Percentiles rank a stretch among this genome's conserved stretches.
These are phyloP conservation scores for Chesias legatella DNA, from an alignment of 2,888 invertebrate genomes.

Conservation along the genomic window DNA sequence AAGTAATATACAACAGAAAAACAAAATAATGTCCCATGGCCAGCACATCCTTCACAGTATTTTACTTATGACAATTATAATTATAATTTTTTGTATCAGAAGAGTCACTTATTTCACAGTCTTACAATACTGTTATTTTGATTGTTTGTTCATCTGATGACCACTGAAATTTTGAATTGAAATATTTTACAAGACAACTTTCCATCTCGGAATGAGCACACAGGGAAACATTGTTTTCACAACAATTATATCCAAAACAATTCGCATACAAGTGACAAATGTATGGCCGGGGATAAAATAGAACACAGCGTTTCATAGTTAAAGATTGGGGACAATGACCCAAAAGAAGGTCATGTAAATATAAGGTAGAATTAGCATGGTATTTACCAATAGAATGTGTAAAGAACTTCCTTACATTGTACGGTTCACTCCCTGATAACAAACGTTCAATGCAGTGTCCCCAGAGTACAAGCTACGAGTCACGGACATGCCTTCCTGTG, in stretches of 20 bases:
- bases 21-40: too few relatives aligned
- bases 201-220: too few relatives aligned
- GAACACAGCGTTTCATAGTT: constrained; percentile 8
- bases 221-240: too few relatives aligned
- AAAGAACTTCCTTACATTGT: not conserved
- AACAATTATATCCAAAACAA: not conserved
- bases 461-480: constrained; percentile 4
- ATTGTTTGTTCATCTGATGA: too few relatives aligned
- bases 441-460: not conserved
- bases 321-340: constrained; percentile 53
- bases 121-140: too few relatives aligned
- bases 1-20: too few relatives aligned
- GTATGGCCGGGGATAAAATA: constrained; percentile 1
- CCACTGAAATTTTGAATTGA: too few relatives aligned
- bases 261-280: not conserved
- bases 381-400: constrained; percentile 12
- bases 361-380: constrained; percentile 30
- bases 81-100: too few relatives aligned
- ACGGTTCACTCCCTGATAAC: not conserved
- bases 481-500: constrained; percentile 9
- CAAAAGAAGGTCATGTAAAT: constrained; percentile 49
- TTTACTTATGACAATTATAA: too few relatives aligned
- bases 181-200: too few relatives aligned
- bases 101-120: too few relatives aligned
- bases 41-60: too few relatives aligned